Evolutionary conservation across 2,113 vertebrate genomes (phyloP).

Genomic region (Pterocles burchelli): DNA sequence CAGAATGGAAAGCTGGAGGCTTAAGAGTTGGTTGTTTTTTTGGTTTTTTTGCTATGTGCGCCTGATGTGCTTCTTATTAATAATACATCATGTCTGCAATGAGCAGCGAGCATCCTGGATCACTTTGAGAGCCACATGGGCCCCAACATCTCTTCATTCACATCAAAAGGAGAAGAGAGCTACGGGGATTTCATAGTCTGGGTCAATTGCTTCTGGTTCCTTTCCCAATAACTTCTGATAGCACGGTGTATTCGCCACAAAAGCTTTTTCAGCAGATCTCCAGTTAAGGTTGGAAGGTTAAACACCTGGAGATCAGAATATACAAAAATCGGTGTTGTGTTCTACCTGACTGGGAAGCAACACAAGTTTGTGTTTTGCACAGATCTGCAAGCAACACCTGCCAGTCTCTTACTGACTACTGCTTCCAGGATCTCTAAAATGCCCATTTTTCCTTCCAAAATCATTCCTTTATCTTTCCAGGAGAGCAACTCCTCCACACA

Average conservation of each 20-base stretch:
- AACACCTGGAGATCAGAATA: background rate
- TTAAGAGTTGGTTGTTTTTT: background rate
- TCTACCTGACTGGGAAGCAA: background rate
- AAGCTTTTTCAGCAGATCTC: background rate
- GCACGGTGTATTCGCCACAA: fast-evolving
- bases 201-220: background rate
- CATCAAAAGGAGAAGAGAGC: background rate
- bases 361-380: background rate
- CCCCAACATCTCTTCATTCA: background rate
- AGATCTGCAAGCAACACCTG: background rate
- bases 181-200: background rate
- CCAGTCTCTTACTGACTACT: background rate
- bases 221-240: background rate
- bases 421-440: background rate
- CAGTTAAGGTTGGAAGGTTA: background rate
- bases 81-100: background rate
- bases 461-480: background rate
- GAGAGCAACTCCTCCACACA: background rate
- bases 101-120: background rate
- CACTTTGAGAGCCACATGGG: background rate
- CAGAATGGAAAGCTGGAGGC: background rate
- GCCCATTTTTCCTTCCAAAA: background rate
- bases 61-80: background rate
- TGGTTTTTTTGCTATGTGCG: background rate
- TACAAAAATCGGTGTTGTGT: fast-evolving